Base-by-base conservation (phyloP, 1,140 invertebrate species). In the Cydia strobilella region DNA sequence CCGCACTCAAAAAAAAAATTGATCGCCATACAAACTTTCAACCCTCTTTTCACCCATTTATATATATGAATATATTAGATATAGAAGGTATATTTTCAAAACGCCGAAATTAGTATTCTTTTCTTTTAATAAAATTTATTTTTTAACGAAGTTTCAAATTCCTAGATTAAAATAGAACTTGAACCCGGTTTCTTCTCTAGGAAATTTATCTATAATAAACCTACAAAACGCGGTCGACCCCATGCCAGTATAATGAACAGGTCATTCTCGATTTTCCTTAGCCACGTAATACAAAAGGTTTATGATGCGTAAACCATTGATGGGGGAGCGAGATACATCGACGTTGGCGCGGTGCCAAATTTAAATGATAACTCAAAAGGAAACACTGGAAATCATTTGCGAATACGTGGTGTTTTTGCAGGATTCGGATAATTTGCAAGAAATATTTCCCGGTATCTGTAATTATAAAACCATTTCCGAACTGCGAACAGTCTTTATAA, bases 381-480 rank as follows among this genome's bases (percentile, higher is more conserved):
- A 69, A 69, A 69, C 65, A 69, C 65, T 69, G 65, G 65, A 69
- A 69, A 69, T 69, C n/a, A 69, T 69, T 69, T 69, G 65, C 31
- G 18, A 20, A 39, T 69, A 42, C 18, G 20, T 10, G 9, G 9
- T 59, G 54, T 59, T 59, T 59, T 59, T 59, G 1, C n/a, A 23
- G 18, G 54, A 23, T 59, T 23, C 9, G 2, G 54, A 59, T 54
- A n/a, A 23, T 23, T 23, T 23, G 9, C 20, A 59, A 2, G n/a
- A 59, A 18, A 23, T 13, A 10, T 18, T 23, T 45, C 13, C 7
- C 42, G 12, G 42, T 45, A 15, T 39, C 7, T 10, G 31, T 3
- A 31, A 2, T 31, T 31, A 6, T 6, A 10, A 39, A 39, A 9
- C 35, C 9, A 39, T 39, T 39, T 10, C 35, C 1, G 35, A 39